Conservation (phyloP, 2,797 vertebrate genomes). For the Anniella stebbinsi region DNA sequence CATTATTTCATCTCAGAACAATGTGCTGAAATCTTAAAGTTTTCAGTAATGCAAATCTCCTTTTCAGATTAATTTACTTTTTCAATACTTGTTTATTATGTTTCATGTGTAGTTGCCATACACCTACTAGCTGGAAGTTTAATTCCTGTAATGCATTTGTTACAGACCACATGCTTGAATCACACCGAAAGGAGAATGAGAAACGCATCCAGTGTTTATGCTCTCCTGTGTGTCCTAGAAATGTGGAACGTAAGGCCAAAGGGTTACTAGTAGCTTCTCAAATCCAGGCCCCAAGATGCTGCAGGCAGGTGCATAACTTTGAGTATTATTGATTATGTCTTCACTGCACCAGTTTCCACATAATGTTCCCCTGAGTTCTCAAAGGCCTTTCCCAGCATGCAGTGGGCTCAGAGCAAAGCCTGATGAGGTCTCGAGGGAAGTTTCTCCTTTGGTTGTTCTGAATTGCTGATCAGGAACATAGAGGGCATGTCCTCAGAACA, state of each 20-base stretch:
- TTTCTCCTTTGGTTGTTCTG: conserved; percentile 20
- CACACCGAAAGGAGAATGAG: conserved; percentile 26
- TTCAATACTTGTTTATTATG: background rate
- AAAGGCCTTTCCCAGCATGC: conserved; percentile 26
- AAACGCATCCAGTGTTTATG: background rate
- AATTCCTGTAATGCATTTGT: conserved; percentile 29
- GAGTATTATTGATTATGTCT: conserved; percentile 43
- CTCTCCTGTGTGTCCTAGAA: conserved; percentile 5
- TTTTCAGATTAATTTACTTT: background rate
- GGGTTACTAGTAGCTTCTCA: conserved; percentile 17
- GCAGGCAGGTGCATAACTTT: background rate
- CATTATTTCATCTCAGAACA: background rate
- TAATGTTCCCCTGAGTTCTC: conserved; percentile 21
- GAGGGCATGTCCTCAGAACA: conserved; percentile 18
- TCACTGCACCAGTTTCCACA: conserved; percentile 34
- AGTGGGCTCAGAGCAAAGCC: conserved; percentile 24
- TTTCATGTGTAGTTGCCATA: background rate
- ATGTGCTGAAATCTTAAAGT: background rate
- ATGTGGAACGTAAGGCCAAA: conserved; percentile 16
- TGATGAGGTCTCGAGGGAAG: conserved; percentile 25
- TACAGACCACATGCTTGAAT: conserved; percentile 36
- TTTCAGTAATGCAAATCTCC: background rate
- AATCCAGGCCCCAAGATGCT: accelerated
- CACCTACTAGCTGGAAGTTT: conserved; percentile 7
- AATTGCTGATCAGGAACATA: conserved; percentile 39